A percentile compares a stretch with the other conserved stretches of the same genome.
These are phyloP conservation scores for Anastrepha obliqua DNA, from an alignment of 1,140 invertebrate species.

Conservation along the genomic window DNA sequence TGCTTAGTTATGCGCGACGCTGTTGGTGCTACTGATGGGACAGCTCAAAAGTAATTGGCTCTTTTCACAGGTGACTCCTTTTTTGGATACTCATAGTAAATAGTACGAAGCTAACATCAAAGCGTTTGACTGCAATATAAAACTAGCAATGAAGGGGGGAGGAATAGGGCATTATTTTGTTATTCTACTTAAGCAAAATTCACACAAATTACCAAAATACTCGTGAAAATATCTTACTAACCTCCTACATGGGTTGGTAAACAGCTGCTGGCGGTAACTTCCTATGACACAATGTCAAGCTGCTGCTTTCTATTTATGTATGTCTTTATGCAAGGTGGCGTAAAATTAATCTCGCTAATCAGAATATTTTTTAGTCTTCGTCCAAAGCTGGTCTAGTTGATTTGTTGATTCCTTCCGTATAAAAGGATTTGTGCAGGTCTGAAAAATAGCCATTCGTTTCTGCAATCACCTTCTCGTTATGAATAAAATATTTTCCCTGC, in stretches of 20 bases:
- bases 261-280: conserved; percentile 46
- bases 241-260: not conserved
- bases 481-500: too few species aligned
- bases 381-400: too few species aligned
- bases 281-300: conserved; percentile 18
- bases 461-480: too few species aligned
- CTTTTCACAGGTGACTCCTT: conserved; percentile 33
- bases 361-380: too few species aligned
- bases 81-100: not conserved
- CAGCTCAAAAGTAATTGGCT: conserved; percentile 11
- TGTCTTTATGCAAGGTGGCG: not conserved
- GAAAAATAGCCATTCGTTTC: too few species aligned
- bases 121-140: not conserved
- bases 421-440: too few species aligned
- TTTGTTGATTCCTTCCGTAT: too few species aligned
- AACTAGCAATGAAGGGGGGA: not conserved
- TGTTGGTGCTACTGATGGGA: not conserved
- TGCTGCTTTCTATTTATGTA: not conserved
- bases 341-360: too few species aligned
- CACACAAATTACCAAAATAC: conserved; percentile 20
- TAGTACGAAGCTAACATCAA: not conserved
- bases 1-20: not conserved
- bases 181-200: conserved; percentile 13
- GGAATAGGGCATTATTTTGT: not conserved
- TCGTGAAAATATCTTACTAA: not conserved